Conservation (phyloP, 2,797 vertebrate species). For the Cyprinella venusta region DNA sequence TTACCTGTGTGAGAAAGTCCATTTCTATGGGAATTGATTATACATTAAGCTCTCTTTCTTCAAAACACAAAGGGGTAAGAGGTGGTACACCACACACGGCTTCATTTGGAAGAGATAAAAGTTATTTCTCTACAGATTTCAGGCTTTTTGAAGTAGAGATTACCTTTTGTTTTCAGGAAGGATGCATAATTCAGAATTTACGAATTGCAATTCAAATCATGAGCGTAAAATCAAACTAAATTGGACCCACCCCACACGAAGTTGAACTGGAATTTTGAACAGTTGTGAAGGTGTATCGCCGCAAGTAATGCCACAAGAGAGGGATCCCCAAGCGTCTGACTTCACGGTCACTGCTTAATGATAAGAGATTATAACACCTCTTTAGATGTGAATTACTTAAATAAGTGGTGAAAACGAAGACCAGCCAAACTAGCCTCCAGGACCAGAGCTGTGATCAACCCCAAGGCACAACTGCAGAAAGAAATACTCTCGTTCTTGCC, state of each 20-base stretch:
- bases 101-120: conserved; percentile 19
- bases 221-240: background rate
- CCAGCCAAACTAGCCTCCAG: conserved; percentile 34
- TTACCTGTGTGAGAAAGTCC: conserved; percentile 47
- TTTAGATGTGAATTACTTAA: conserved; percentile 23
- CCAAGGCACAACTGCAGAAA: conserved; percentile 25
- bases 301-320: background rate
- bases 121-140: background rate
- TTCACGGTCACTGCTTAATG: background rate
- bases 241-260: background rate
- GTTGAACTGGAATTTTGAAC: background rate
- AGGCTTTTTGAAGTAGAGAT: background rate
- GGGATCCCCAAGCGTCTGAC: conserved; percentile 10
- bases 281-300: background rate
- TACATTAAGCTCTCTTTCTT: conserved; percentile 42
- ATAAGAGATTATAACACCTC: conserved; percentile 20
- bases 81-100: conserved; percentile 10
- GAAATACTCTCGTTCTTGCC: conserved; percentile 26
- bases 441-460: conserved; percentile 26
- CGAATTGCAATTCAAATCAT: background rate
- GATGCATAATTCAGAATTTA: conserved; percentile 3
- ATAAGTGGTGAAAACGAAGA: conserved; percentile 1
- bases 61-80: background rate
- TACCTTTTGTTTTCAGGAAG: background rate
- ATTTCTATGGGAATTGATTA: conserved; percentile 57